Evolutionary conservation across 2,113 vertebrate genomes (phyloP).

Genomic region (Pelodiscus sinensis): DNA sequence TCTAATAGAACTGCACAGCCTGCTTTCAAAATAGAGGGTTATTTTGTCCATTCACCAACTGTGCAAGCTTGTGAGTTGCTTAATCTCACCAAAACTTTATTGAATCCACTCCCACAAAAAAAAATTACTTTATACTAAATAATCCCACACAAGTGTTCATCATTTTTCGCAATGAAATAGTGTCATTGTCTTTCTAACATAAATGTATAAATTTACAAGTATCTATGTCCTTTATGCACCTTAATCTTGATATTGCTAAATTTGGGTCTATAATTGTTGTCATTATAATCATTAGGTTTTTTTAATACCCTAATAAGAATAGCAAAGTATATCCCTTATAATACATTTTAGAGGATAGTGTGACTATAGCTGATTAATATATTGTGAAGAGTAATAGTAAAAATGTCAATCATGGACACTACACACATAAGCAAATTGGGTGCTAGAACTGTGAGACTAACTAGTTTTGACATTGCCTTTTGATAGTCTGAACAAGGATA

Average conservation of each 20-base stretch:
- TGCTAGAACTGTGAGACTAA: neutral
- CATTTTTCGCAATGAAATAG: neutral
- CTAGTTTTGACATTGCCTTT: neutral
- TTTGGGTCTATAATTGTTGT: neutral
- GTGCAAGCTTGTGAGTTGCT: neutral
- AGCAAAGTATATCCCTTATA: neutral
- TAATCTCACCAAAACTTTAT: neutral
- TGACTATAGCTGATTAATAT: neutral
- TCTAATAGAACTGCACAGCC: neutral
- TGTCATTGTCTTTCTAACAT: neutral
- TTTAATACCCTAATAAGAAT: neutral
- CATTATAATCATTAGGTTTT: neutral
- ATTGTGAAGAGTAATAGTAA: accelerated
- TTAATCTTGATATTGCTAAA: neutral
- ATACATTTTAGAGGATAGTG: neutral
- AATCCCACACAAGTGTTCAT: neutral
- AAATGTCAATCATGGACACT: neutral
- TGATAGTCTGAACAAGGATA: neutral
- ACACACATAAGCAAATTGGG: accelerated
- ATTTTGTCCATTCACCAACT: neutral
- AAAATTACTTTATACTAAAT: neutral
- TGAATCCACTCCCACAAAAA: accelerated
- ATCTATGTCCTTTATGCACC: accelerated
- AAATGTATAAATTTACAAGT: accelerated
- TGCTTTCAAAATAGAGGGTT: neutral